phyloP scores from a whole-genome alignment of 2,113 vertebrate genomes.

The Phaethornis superciliosus region DNA sequence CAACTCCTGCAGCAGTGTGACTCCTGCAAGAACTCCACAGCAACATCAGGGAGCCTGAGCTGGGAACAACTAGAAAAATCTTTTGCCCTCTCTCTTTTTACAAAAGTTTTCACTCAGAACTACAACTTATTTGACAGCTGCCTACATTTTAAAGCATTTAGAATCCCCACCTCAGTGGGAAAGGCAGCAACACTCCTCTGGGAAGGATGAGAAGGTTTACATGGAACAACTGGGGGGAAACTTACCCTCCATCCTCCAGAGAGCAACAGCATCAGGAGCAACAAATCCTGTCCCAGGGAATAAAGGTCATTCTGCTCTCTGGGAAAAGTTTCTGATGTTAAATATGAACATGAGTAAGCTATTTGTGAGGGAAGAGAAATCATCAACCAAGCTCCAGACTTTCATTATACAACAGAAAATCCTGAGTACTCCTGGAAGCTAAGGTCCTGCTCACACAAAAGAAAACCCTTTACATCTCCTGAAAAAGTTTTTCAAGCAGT shows the following conservation, averaged over 20 bases:
- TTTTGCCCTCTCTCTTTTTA: background rate
- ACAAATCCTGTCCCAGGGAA: background rate
- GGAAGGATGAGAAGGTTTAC: no score
- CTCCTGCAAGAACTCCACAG: background rate
- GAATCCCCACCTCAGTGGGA: background rate
- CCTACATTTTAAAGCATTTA: background rate
- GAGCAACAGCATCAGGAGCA: background rate
- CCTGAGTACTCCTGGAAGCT: background rate
- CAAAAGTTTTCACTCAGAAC: background rate
- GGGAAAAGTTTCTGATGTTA: background rate
- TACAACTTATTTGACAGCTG: background rate
- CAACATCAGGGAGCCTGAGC: background rate
- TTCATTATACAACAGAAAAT: background rate
- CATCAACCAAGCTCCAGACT: background rate
- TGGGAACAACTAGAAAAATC: accelerated
- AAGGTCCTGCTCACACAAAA: background rate
- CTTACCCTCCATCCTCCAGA: background rate
- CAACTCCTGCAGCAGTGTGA: background rate
- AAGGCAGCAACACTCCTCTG: background rate
- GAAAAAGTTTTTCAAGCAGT: background rate
- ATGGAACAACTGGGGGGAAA: background rate
- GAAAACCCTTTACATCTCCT: background rate
- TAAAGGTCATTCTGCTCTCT: background rate
- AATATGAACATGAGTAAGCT: background rate
- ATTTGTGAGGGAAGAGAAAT: background rate